These are phyloP conservation scores for Phrynocephalus versicolor DNA, from an alignment of 2,113 vertebrate genomes.

Conservation along the genomic window DNA sequence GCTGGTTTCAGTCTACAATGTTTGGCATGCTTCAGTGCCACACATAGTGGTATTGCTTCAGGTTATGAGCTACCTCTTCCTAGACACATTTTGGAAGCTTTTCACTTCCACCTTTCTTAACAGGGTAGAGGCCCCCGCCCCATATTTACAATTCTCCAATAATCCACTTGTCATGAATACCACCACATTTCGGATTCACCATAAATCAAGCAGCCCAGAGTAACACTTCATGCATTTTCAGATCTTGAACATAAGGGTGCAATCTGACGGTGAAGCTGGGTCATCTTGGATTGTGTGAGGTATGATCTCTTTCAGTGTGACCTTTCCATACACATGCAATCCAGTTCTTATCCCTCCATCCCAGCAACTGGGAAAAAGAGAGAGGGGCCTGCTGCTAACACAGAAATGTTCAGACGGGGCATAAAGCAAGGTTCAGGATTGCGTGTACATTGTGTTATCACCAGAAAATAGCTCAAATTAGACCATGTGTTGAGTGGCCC, in stretches of 20 bases:
- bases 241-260: neutral
- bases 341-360: too few relatives aligned
- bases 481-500: too few relatives aligned
- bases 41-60: neutral
- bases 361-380: too few relatives aligned
- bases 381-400: too few relatives aligned
- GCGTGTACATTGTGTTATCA: too few relatives aligned
- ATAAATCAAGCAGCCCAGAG: neutral
- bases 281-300: too few relatives aligned
- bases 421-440: too few relatives aligned
- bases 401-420: too few relatives aligned
- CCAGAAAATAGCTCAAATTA: too few relatives aligned
- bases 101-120: neutral
- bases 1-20: neutral
- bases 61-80: neutral
- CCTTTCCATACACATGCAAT: too few relatives aligned
- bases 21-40: slow-evolving; percentile 6
- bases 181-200: neutral
- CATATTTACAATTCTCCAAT: neutral
- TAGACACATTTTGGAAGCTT: neutral
- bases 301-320: too few relatives aligned
- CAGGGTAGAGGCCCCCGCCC: neutral
- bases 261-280: too few relatives aligned
- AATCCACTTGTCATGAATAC: slow-evolving; percentile 13
- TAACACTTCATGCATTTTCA: neutral